Evolutionary conservation across 2,888 invertebrate species (phyloP), one percentile per base, ranked within the genome.

Genomic region (Oscheius sp.): DNA sequence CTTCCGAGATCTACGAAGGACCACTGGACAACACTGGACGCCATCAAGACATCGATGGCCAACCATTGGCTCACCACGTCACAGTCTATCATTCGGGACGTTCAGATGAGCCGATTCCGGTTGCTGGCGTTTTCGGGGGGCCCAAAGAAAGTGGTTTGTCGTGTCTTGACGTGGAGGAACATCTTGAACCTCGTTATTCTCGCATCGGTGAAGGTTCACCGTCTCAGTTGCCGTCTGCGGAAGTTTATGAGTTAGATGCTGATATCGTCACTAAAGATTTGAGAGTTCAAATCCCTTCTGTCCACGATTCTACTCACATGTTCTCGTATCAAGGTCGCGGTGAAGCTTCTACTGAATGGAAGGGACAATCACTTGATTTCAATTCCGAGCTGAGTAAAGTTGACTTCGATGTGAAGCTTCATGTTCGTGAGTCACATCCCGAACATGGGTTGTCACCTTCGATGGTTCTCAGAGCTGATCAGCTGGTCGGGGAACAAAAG

Each of bases 41-140:
- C 42, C n/a, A 65, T 13, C 35, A 33, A 32, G 77, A 80, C 55
- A 72, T 80, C 59, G 76, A 80, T 32, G 80, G 76, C 37, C 50
- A 76, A 10, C 80, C 80, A 42, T 72, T 80, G 37, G 63, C 65
- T 29, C 66, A 63, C 13, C 79, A 83, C 51, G 80, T 77, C 55
- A 50, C 70, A 33, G 75, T 72, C 68, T 76, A 76, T 48, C 76
- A 60, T 21, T 21, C 21, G 21, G 76, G 76, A 53, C 47, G 74
- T 35, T 62, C 62, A n/a, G 72, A 72, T 51, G 72, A 72, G 37
- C 72, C 72, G 1, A 1, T 21, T 29, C 5, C 53, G 1, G 7
- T 21, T 11, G 35, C 35, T 55, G 33, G 42, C 48, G 42, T 42
- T 51, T 29, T 29, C 21, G 66, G 55, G 50, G 55, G 59, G 62